phyloP scores from a whole-genome alignment of 2,113 vertebrate genomes.

The Eptesicus fuscus region DNA sequence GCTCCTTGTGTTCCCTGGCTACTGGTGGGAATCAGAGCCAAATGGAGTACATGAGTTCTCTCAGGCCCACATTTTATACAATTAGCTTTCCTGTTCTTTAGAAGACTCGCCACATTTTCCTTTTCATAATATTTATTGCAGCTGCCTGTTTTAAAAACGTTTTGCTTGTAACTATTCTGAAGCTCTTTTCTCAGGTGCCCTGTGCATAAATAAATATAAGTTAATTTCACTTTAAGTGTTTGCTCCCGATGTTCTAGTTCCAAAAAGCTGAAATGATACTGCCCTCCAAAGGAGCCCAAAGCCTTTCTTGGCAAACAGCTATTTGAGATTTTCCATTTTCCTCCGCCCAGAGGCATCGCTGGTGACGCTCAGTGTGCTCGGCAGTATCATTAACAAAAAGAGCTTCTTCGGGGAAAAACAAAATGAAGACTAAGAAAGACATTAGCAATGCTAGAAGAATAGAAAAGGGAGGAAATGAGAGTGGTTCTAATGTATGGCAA shows the following conservation, averaged over 20 bases:
- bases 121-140: neutral
- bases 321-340: conserved; percentile 42
- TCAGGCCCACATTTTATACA: neutral
- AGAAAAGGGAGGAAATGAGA: neutral
- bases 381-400: conserved; percentile 36
- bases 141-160: neutral
- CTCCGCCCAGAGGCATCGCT: conserved; percentile 31
- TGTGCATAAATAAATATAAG: conserved; percentile 9
- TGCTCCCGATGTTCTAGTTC: neutral
- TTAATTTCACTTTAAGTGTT: conserved; percentile 34
- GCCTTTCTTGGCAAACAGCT: neutral
- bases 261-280: neutral
- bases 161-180: neutral
- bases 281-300: neutral
- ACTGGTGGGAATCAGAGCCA: neutral
- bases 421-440: conserved; percentile 34
- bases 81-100: neutral
- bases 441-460: neutral
- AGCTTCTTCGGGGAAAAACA: conserved; percentile 51
- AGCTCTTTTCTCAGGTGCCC: conserved; percentile 24
- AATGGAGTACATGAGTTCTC: neutral
- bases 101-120: neutral
- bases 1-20: neutral
- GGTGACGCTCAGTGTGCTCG: neutral
- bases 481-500: neutral